Base-by-base conservation (phyloP, 2,888 invertebrate species). In the Hydrotaea cyrtoneurina region DNA sequence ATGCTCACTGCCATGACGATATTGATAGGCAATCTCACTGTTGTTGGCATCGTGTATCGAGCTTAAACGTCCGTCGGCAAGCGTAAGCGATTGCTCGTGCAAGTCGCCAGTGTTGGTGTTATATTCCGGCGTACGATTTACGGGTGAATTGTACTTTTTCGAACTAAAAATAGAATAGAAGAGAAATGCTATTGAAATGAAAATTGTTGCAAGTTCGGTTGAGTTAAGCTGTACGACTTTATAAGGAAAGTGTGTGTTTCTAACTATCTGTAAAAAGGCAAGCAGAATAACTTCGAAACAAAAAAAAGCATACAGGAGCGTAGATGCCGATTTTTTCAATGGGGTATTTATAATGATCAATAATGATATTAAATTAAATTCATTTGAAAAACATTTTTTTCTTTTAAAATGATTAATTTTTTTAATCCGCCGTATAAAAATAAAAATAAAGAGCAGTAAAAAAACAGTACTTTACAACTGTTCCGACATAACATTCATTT, bases 1-100 rank as follows among this genome's bases (percentile, higher is more conserved):
- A 82, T 91, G 91, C 80, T 90, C 91, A 76, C 91, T 91, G 69
- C 89, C 91, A 81, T 90, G 91, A 55, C 89, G 87, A 85, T 89
- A 89, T 75, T 89, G 90, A 85, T 90, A 90, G 73, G 89, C 66
- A 50, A 83, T 85, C 53, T 82, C 85, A 69, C 82, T 78, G 53
- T 80, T 85, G 19, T 62, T 26, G 21, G 74, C 75, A 43, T 90
- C 91, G 77, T 90, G 91, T 73, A 89, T 82, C 0, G 69, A 69
- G 46, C 23, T 23, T 78, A 90, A 78, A 10, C 90, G 87, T 0
- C 88, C 88, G 74, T 90, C 90, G 78, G 87, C 78, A 71, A 83
- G 23, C 31, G 31, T 31, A n/a, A 86, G 50, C 17, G 86, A 87
- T 57, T 90, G 91, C 43, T 91, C 91, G 71, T 89, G 89, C 74